These are phyloP conservation scores for Alviniconcha marisindica DNA, from an alignment of 1,140 invertebrate genomes.

Conservation along the genomic window DNA sequence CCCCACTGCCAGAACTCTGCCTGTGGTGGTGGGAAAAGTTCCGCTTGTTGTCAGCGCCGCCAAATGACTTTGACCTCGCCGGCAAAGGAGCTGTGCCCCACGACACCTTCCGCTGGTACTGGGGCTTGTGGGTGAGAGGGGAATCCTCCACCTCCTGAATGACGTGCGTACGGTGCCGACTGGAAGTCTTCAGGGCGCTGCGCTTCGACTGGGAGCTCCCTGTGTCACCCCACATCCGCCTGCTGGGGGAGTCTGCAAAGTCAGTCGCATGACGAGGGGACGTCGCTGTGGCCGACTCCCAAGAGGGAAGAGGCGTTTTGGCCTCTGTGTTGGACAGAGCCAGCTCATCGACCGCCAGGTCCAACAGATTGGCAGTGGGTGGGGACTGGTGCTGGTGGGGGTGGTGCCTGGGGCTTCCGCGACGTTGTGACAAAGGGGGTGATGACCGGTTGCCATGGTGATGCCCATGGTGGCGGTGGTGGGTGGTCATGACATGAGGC, in stretches of 20 bases:
- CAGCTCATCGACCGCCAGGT: slow-evolving; percentile 28
- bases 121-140: not conserved
- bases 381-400: slow-evolving; percentile 39
- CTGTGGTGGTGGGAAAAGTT: slow-evolving; percentile 24
- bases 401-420: slow-evolving; percentile 34
- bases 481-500: slow-evolving; percentile 39
- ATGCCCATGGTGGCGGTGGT: slow-evolving; percentile 23
- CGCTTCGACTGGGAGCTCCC: not conserved
- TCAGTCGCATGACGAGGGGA: not conserved
- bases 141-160: slow-evolving; percentile 9
- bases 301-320: slow-evolving; percentile 48
- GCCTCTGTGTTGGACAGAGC: slow-evolving; percentile 58
- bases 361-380: slow-evolving; percentile 13
- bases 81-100: slow-evolving; percentile 27
- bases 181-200: slow-evolving; percentile 26
- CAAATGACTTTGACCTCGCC: slow-evolving; percentile 31
- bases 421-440: not conserved
- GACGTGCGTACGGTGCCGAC: slow-evolving; percentile 12
- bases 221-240: not conserved
- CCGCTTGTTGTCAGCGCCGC: slow-evolving; percentile 22
- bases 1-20: slow-evolving; percentile 20
- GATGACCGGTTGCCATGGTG: slow-evolving; percentile 47
- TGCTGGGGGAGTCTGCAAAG: not conserved
- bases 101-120: slow-evolving; percentile 18
- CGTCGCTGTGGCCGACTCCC: slow-evolving; percentile 13